A percentile compares a stretch with the other conserved stretches of the same genome.
Evolutionary conservation across 2,113 vertebrate species (phyloP).

Genomic region (Scatophagus argus): DNA sequence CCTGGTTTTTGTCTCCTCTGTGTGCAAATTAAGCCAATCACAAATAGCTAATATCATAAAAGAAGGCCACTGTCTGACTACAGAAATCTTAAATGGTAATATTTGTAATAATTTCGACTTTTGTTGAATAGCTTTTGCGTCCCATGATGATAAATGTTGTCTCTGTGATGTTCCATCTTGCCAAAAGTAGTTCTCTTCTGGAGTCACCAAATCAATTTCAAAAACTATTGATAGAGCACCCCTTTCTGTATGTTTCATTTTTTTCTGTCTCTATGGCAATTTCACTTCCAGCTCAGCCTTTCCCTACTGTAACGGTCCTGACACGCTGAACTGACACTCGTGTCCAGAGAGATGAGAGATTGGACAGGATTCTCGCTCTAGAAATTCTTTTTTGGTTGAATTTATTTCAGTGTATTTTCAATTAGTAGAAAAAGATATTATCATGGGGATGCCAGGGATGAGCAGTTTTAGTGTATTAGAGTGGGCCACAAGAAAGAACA

Average conservation of each 20-base stretch:
- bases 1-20: background rate
- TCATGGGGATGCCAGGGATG: too few species aligned
- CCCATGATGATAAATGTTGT: background rate
- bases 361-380: background rate
- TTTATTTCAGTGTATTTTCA: background rate
- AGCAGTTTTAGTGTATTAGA: background rate
- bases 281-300: background rate
- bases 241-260: background rate
- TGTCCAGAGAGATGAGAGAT: background rate
- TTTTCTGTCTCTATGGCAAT: background rate
- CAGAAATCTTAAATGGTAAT: too few species aligned
- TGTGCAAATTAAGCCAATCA: background rate
- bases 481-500: background rate
- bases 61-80: too few species aligned
- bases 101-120: background rate
- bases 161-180: background rate
- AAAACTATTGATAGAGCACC: slow-evolving; percentile 25
- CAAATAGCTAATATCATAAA: background rate
- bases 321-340: background rate
- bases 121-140: background rate
- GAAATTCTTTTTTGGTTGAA: background rate
- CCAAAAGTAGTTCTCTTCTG: slow-evolving; percentile 34
- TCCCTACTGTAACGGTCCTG: background rate
- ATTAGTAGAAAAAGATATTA: background rate
- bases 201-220: slow-evolving; percentile 28